Conservation (phyloP, 1,140 invertebrate species). For the Polypedilum vanderplanki region DNA sequence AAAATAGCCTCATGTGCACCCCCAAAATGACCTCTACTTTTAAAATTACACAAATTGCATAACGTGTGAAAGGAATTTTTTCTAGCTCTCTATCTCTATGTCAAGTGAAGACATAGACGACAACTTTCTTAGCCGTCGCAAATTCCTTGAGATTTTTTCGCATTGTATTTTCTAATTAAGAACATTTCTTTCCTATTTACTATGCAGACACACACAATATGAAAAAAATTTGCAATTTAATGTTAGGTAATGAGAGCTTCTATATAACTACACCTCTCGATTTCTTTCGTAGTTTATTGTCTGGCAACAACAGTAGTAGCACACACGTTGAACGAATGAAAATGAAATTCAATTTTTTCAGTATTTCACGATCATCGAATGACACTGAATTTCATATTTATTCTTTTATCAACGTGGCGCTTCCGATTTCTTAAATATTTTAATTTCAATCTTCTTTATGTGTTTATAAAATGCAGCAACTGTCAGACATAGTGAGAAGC, state of each 20-base stretch:
- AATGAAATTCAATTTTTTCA: slow-evolving; percentile 10
- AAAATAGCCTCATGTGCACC: no score
- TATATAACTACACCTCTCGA: no score
- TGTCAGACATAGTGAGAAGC: no score
- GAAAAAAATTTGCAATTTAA: no score
- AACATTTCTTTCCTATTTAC: neutral
- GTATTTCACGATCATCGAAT: slow-evolving; percentile 4
- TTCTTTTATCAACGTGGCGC: neutral
- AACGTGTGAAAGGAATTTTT: slow-evolving; percentile 31
- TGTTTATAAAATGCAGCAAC: neutral
- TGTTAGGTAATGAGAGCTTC: neutral
- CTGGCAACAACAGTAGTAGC: neutral
- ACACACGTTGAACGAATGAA: neutral
- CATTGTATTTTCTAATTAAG: neutral
- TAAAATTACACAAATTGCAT: slow-evolving; percentile 34
- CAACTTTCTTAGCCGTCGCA: neutral
- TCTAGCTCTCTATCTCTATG: neutral
- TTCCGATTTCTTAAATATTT: neutral
- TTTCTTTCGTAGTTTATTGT: neutral
- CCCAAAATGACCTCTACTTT: no score
- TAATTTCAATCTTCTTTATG: neutral
- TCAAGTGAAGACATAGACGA: neutral
- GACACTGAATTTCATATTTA: neutral
- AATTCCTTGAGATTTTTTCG: neutral
- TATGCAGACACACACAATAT: no score